Percentiles rank a stretch among this genome's conserved stretches.
Evolutionary conservation across 2,888 invertebrate genomes (phyloP).

Genomic region (Seira musarum): DNA sequence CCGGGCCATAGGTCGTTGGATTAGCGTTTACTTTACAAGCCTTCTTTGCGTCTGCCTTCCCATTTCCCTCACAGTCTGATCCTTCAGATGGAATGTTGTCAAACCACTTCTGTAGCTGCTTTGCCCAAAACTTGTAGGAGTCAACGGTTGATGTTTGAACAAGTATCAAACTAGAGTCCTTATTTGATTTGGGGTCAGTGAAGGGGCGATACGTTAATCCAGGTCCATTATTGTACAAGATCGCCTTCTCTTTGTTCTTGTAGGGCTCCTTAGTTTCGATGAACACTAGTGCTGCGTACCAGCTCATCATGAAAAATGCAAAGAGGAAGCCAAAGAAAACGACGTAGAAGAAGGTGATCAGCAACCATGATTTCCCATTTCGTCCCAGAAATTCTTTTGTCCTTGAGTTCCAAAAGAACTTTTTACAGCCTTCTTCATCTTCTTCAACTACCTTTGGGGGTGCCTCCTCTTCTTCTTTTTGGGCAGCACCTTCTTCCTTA

Average conservation of each 20-base stretch:
- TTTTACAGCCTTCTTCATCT: conserved; percentile 15
- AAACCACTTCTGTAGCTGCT: conserved; percentile 81
- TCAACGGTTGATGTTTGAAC: conserved; percentile 86
- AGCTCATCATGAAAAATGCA: conserved; percentile 82
- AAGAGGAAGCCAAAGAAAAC: conserved; percentile 93
- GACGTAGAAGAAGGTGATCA: conserved; percentile 92
- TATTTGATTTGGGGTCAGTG: conserved; percentile 87
- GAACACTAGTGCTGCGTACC: conserved; percentile 17
- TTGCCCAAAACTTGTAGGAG: conserved; percentile 86
- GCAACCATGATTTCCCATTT: conserved; percentile 26
- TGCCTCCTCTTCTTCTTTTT: not conserved
- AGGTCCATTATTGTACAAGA: conserved; percentile 16
- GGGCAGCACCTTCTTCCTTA: not conserved
- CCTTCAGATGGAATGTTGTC: not conserved
- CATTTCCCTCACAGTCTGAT: not conserved
- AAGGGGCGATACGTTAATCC: conserved; percentile 92
- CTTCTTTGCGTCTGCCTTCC: not conserved
- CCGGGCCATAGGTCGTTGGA: too few species aligned
- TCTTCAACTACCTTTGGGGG: not conserved
- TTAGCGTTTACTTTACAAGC: too few species aligned
- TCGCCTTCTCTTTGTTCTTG: not conserved
- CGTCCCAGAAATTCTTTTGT: conserved; percentile 32
- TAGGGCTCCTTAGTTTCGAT: not conserved
- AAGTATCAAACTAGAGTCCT: conserved; percentile 95
- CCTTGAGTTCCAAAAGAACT: conserved; percentile 27